phyloP scores from a whole-genome alignment of 2,113 vertebrate species.

The Tachysurus fulvidraco region DNA sequence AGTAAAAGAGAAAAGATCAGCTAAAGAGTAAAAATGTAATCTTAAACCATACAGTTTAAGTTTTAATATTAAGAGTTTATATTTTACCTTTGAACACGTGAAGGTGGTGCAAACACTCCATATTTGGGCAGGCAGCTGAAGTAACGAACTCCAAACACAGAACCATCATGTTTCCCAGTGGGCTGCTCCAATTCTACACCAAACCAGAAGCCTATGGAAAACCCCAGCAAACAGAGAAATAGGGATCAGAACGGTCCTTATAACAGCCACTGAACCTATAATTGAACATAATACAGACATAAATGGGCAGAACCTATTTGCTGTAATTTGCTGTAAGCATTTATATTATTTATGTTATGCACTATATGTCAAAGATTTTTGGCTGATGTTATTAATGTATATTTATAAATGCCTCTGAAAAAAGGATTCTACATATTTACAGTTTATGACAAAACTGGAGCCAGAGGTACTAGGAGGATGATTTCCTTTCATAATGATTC shows the following conservation, averaged over 20 bases:
- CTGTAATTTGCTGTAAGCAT: not conserved
- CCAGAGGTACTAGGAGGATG: not conserved
- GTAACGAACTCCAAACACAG: slow-evolving; percentile 89
- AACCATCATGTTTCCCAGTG: slow-evolving; percentile 88
- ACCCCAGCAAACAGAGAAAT: not conserved
- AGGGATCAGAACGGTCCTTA: not conserved
- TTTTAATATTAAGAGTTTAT: not conserved
- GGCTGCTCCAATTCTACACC: slow-evolving; percentile 86
- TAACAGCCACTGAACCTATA: too few species aligned
- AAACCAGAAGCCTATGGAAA: slow-evolving; percentile 84
- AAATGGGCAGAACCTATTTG: not conserved
- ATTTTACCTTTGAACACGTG: slow-evolving; percentile 85
- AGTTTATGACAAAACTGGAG: not conserved
- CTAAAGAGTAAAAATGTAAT: not conserved
- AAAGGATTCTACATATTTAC: not conserved
- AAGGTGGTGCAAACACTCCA: slow-evolving; percentile 89
- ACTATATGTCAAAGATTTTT: not conserved
- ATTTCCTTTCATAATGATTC: not conserved
- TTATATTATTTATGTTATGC: not conserved
- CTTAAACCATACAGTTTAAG: not conserved
- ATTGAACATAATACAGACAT: not conserved
- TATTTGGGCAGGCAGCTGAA: slow-evolving; percentile 85
- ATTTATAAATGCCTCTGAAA: not conserved
- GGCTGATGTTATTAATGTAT: not conserved
- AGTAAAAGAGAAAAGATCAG: not conserved